A percentile compares a stretch with the other conserved stretches of the same genome.
phyloP scores from a whole-genome alignment of 2,113 vertebrate genomes.

The Burhinus oedicnemus region DNA sequence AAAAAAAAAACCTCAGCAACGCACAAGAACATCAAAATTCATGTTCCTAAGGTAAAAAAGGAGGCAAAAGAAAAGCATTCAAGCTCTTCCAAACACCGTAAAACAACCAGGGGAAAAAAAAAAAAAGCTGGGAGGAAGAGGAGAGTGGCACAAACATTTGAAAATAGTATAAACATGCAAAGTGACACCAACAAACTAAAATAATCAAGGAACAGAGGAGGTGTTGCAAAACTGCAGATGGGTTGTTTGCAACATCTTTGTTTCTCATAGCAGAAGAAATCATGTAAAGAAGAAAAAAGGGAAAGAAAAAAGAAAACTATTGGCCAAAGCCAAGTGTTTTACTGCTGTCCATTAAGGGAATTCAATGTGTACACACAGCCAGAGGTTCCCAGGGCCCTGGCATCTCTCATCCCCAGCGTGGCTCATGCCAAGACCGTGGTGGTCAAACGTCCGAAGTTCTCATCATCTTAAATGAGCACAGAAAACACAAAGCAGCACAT shows the following conservation, averaged over 20 bases:
- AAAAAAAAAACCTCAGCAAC: not conserved
- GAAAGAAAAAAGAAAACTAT: not conserved
- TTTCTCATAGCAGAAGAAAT: not conserved
- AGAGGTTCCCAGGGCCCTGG: not conserved
- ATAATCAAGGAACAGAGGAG: conserved; percentile 28
- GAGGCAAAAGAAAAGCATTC: not conserved
- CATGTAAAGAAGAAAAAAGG: not conserved
- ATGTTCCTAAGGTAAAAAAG: not conserved
- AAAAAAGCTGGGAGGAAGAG: not conserved
- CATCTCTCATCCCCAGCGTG: fast-evolving
- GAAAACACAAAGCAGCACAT: not conserved
- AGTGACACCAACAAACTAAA: conserved; percentile 42
- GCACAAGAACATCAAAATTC: not conserved
- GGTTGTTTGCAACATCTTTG: conserved; percentile 9
- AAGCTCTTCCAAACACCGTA: not conserved
- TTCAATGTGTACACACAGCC: not conserved
- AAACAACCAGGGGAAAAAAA: fast-evolving
- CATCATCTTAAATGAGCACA: not conserved
- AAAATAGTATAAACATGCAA: conserved; percentile 3
- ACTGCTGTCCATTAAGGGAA: not conserved
- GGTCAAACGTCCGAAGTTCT: not conserved
- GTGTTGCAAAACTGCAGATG: conserved; percentile 14
- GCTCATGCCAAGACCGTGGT: not conserved
- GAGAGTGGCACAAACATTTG: conserved; percentile 19
- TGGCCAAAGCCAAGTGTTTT: not conserved